Conservation (phyloP, 2,888 invertebrate genomes). For the Resseliella maxima region DNA sequence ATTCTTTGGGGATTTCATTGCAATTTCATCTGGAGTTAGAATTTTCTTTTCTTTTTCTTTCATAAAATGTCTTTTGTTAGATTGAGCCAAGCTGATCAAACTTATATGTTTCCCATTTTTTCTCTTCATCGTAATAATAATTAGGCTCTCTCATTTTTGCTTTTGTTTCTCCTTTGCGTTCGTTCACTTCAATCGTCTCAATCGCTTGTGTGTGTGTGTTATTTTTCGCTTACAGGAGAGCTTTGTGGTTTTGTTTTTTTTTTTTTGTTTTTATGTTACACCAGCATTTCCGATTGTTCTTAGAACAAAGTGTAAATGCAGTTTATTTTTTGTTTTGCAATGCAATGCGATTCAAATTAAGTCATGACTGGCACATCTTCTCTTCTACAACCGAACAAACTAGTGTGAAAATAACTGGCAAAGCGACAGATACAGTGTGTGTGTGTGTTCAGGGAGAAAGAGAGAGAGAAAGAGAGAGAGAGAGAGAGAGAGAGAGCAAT, state of each 20-base stretch:
- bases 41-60: neutral
- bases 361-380: neutral
- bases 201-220: neutral
- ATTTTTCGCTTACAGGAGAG: neutral
- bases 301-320: neutral
- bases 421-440: too few species aligned
- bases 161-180: neutral
- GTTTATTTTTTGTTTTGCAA: neutral
- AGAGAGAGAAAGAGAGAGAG: neutral
- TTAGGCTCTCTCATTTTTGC: neutral
- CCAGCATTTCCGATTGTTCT: neutral
- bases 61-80: neutral
- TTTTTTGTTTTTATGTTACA: neutral
- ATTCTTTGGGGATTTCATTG: neutral
- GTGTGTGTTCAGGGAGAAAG: neutral
- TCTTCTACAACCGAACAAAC: neutral
- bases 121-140: neutral
- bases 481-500: neutral
- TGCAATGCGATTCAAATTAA: constrained; percentile 35
- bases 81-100: neutral
- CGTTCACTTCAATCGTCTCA: neutral
- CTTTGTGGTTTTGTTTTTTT: neutral
- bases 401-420: neutral
- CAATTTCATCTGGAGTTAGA: neutral
- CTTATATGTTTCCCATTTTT: neutral